Evolutionary conservation across 2,797 vertebrate genomes (phyloP).

Genomic region (Betta splendens): DNA sequence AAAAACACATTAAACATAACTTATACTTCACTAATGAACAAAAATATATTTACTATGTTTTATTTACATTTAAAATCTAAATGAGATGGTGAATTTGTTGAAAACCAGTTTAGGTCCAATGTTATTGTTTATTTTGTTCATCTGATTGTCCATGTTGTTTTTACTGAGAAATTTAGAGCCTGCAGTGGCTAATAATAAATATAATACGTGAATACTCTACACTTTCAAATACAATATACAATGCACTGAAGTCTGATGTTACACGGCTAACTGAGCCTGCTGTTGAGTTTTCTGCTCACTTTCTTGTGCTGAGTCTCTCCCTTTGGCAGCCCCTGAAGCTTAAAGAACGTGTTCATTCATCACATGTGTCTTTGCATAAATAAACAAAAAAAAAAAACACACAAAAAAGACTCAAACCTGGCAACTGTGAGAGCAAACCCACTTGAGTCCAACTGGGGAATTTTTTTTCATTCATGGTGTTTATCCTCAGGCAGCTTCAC

Average conservation of each 20-base stretch:
- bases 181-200: slow-evolving; percentile 97
- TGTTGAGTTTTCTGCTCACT: slow-evolving; percentile 82
- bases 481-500: slow-evolving; percentile 96
- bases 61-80: slow-evolving; percentile 96
- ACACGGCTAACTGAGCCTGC: slow-evolving; percentile 84
- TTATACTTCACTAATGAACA: slow-evolving; percentile 95
- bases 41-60: slow-evolving; percentile 99
- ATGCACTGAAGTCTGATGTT: slow-evolving; percentile 80
- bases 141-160: slow-evolving; percentile 91
- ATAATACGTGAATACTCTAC: slow-evolving; percentile 87
- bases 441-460: slow-evolving; percentile 91
- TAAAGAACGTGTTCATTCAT: slow-evolving; percentile 96
- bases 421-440: slow-evolving; percentile 92
- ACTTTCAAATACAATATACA: slow-evolving; percentile 88
- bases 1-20: slow-evolving; percentile 90
- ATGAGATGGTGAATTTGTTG: slow-evolving; percentile 89
- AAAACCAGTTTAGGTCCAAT: slow-evolving; percentile 85
- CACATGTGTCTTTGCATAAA: slow-evolving; percentile 97
- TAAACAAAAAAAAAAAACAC: slow-evolving; percentile 91
- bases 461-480: slow-evolving; percentile 93
- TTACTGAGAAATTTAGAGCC: slow-evolving; percentile 94
- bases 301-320: slow-evolving; percentile 80
- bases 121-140: slow-evolving; percentile 47
- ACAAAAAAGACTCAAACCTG: slow-evolving; percentile 93
- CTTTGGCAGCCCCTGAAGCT: slow-evolving; percentile 90